phyloP scores from a whole-genome alignment of 2,888 invertebrate genomes.

The Eulithis prunata region DNA sequence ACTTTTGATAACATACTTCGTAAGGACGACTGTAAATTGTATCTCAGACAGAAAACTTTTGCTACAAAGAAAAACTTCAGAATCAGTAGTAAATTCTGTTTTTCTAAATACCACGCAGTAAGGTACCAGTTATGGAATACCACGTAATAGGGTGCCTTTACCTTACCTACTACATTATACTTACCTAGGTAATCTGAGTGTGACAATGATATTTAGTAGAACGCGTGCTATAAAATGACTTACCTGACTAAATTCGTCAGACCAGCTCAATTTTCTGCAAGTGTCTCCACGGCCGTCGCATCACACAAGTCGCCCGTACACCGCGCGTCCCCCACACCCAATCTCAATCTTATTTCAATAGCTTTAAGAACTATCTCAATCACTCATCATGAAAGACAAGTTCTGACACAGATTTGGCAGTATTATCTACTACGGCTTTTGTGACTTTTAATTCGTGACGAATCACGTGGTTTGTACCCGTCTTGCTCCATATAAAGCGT shows the following conservation, averaged over 20 bases:
- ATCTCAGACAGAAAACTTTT: no score
- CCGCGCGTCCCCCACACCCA: constrained; percentile 53
- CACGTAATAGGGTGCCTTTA: no score
- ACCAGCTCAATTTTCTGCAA: constrained; percentile 61
- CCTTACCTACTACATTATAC: no score
- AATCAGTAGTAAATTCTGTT: no score
- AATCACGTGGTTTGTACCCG: constrained; percentile 70
- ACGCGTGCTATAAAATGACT: constrained; percentile 37
- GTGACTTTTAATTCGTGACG: constrained; percentile 70
- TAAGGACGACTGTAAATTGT: no score
- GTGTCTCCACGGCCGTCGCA: constrained; percentile 67
- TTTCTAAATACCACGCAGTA: no score
- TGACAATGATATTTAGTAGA: no score
- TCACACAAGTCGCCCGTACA: constrained; percentile 62
- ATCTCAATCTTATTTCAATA: constrained; percentile 53
- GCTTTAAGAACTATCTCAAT: constrained; percentile 45
- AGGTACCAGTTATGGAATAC: no score
- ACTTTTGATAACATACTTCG: no score
- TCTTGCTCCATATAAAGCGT: constrained; percentile 81
- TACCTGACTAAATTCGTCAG: constrained; percentile 80
- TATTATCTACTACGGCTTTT: constrained; percentile 75
- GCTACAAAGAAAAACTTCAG: no score
- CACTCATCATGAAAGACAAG: constrained; percentile 47
- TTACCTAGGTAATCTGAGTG: no score
- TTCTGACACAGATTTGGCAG: constrained; percentile 57